phyloP scores from a whole-genome alignment of 37 sponge, comb jelly and placozoan species.

The Lycopodina hypogea region DNA sequence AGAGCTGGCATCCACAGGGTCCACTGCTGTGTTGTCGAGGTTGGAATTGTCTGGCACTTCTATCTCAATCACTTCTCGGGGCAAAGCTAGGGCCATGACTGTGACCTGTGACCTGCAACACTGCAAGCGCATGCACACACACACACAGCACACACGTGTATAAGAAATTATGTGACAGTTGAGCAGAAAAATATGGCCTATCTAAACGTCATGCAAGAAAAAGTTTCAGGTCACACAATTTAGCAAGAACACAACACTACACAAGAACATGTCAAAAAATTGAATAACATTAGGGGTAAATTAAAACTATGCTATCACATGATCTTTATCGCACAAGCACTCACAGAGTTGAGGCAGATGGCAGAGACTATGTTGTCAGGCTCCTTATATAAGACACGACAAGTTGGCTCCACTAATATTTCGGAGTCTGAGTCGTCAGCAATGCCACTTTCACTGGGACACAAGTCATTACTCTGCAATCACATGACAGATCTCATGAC shows the following conservation, averaged over 20 bases:
- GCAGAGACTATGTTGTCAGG: constrained; percentile 45
- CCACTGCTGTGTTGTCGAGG: constrained; percentile 10
- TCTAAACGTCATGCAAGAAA: neutral
- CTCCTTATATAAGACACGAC: constrained; percentile 55
- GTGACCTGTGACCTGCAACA: constrained; percentile 13
- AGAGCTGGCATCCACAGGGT: no score
- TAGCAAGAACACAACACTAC: no score
- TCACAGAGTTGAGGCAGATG: constrained; percentile 67
- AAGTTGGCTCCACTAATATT: neutral
- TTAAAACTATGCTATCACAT: neutral
- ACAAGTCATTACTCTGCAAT: neutral
- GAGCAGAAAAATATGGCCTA: neutral
- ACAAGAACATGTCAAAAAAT: no score
- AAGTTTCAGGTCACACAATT: no score
- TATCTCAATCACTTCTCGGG: constrained; percentile 62
- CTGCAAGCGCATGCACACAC: constrained; percentile 9
- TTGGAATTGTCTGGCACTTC: constrained; percentile 46
- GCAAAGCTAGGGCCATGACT: constrained; percentile 60
- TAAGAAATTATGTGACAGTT: neutral
- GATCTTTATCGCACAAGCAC: neutral
- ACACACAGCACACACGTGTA: neutral
- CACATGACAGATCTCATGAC: constrained; percentile 1
- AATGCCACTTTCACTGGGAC: neutral
- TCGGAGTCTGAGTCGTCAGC: constrained; percentile 24
- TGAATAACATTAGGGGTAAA: no score